Percentiles rank a stretch among this genome's conserved stretches.
phyloP scores from a whole-genome alignment of 64 coral and sea anemone genomes.

The Actinia equina region DNA sequence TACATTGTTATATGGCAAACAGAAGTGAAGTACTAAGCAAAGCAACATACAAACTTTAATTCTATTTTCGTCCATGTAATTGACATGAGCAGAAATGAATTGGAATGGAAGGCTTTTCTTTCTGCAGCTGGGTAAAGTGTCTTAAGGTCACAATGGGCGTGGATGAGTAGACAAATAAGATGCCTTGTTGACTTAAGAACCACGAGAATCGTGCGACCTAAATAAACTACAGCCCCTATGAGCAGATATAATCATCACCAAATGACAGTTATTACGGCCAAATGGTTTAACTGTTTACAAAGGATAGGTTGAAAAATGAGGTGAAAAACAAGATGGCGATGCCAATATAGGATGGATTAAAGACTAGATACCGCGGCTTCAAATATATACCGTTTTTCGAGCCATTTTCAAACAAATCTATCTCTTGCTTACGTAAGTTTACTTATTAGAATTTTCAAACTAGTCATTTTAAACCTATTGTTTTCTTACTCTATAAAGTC shows the following conservation, averaged over 20 bases:
- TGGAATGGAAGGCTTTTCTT: not conserved
- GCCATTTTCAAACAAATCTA: too few species aligned
- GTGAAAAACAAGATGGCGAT: not conserved
- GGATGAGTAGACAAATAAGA: not conserved
- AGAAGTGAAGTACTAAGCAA: not conserved
- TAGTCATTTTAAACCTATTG: too few species aligned
- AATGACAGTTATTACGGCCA: not conserved
- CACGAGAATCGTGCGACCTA: slow-evolving; percentile 3
- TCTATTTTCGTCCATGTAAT: not conserved
- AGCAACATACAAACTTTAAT: not conserved
- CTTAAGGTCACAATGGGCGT: not conserved
- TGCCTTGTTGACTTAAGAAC: not conserved
- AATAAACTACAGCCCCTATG: not conserved
- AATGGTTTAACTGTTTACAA: not conserved
- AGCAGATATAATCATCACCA: not conserved
- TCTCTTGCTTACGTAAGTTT: too few species aligned
- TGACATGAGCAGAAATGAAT: not conserved
- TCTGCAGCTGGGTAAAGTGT: not conserved
- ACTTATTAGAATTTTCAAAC: too few species aligned
- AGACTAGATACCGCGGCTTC: not conserved
- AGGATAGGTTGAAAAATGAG: not conserved
- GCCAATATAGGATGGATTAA: not conserved
- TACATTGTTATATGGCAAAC: too few species aligned
- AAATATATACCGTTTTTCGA: too few species aligned
- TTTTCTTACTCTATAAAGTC: too few species aligned